Base-by-base conservation (phyloP, 2,113 vertebrate genomes). In the Vireo altiloquus region DNA sequence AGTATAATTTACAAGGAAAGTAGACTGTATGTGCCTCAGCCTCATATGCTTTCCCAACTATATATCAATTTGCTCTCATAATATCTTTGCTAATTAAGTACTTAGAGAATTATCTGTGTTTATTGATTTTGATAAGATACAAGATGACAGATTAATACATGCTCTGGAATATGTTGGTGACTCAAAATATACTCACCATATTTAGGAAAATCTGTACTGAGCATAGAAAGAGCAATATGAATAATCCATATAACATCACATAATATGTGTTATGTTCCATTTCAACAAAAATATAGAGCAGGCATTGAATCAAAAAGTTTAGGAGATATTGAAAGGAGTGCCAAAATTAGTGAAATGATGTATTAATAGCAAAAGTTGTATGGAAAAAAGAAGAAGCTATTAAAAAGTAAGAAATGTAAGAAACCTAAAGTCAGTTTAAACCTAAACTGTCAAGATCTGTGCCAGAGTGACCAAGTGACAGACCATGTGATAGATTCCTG, bases 1-100 rank as follows among this genome's bases (percentile, higher is more conserved):
- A 96, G 74, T 63, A 93, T 97, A 95, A 97, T 97, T 97, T 95
- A 94, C 63, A 68, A 59, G 92, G 75, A 91, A 95, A 90, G 53
- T 82, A 84, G 65, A 69, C 77, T 65, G 47, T 42, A 89, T 90
- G 50, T 86, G 40, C 24, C 33, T 80, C 70, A 94, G 52, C 25
- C 28, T 84, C 50, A 59, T 85, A 40, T 90, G 35, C 50, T 64
- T 50, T 92, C 50, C 72, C 61, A 94, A 83, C 64, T 66, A 69
- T 90, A 16, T 47, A 82, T 95, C 49, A 91, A 56, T 82, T 80
- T 89, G 19, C 49, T 72, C 44, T 82, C 40, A 64, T 94, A 91
- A 95, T 90, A 92, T 35, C 42, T 94, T 79, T 95, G 60, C 72
- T 87, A 86, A 81, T 94, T 86, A 78, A 86, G 39, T 71, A 90